Evolutionary conservation across 2,888 invertebrate genomes (phyloP).

Genomic region (Melanchra persicariae): DNA sequence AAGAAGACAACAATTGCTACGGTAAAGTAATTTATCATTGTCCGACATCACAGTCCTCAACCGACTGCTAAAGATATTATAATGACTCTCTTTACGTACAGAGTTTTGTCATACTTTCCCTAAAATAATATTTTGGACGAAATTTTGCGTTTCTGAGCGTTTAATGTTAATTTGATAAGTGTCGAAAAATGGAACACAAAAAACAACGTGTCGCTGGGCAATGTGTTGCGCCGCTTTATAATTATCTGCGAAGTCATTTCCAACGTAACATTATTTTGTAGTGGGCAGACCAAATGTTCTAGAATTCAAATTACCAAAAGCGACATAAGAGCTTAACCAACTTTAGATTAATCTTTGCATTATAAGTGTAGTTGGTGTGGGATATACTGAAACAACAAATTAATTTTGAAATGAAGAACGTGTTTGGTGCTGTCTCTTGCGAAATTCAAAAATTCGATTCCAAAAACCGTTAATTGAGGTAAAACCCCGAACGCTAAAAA

Average conservation of each 20-base stretch:
- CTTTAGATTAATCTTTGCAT: not conserved
- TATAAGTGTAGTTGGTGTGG: not conserved
- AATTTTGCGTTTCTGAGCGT: conserved; percentile 8
- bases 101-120: conserved; percentile 3
- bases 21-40: conserved; percentile 5
- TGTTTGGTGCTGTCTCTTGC: not conserved
- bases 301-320: not conserved
- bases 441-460: not conserved
- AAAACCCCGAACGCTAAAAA: not conserved
- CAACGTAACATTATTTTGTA: no score
- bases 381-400: not conserved
- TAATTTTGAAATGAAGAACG: not conserved
- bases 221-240: not conserved
- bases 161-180: conserved; percentile 15
- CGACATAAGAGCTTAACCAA: no score
- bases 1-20: not conserved
- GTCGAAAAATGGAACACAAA: conserved; percentile 2
- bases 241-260: not conserved
- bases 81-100: not conserved
- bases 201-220: not conserved
- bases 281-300: no score
- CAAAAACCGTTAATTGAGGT: not conserved
- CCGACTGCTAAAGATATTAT: not conserved
- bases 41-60: not conserved
- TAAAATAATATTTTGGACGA: not conserved